Conservation (phyloP, 2,113 vertebrate species). For the Takifugu bimaculatus region DNA sequence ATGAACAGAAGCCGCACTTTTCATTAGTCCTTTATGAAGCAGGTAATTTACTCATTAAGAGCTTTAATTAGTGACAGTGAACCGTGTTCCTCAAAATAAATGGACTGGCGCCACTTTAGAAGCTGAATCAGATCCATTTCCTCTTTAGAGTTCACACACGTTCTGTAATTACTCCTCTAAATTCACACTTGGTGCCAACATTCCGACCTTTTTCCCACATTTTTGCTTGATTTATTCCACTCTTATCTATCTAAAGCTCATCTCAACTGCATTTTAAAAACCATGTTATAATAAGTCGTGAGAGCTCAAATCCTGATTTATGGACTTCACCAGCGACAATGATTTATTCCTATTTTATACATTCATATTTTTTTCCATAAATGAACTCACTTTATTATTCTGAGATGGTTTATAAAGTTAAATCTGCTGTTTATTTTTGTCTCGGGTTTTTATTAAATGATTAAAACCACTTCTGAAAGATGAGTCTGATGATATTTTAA, state of each 20-base stretch:
- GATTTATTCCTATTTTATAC: too few relatives aligned
- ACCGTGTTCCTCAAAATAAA: not conserved
- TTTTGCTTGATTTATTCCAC: not conserved
- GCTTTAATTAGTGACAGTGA: not conserved
- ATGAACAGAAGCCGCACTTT: not conserved
- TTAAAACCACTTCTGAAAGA: not conserved
- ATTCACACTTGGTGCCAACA: not conserved
- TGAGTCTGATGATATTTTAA: not conserved
- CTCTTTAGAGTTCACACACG: not conserved
- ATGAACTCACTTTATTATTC: not conserved
- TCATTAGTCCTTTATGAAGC: conserved; percentile 2
- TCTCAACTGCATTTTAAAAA: not conserved
- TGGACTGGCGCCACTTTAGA: not conserved
- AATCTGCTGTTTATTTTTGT: not conserved
- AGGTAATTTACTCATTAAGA: not conserved
- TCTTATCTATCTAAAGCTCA: not conserved
- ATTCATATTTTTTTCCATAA: too few relatives aligned
- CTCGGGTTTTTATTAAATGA: not conserved
- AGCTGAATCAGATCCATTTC: not conserved
- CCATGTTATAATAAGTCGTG: not conserved
- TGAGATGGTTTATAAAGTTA: not conserved
- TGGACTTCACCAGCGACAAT: too few relatives aligned
- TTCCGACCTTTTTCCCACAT: not conserved
- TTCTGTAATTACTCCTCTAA: not conserved
- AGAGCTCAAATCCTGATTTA: too few relatives aligned